phyloP scores from a whole-genome alignment of 1,140 invertebrate species.

The Teleopsis dalmanni region DNA sequence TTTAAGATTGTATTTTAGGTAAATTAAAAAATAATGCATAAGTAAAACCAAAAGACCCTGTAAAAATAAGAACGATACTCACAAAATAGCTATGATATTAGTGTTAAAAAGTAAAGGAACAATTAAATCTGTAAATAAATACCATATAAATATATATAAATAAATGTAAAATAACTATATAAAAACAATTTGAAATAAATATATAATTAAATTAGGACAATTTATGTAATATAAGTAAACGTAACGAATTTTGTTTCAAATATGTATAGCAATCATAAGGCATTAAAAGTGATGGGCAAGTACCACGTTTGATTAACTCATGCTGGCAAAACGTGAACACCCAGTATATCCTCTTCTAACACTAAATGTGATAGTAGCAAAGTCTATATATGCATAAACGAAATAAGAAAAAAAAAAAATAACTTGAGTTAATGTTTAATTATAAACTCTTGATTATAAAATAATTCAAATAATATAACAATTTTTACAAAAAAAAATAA shows the following conservation, averaged over 20 bases:
- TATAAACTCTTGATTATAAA: slow-evolving; percentile 3
- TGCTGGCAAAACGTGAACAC: slow-evolving; percentile 6
- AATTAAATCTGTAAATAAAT: slow-evolving; percentile 4
- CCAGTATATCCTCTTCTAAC: slow-evolving; percentile 16
- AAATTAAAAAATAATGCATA: slow-evolving; percentile 15
- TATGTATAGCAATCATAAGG: not conserved
- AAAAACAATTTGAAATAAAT: not conserved
- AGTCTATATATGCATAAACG: slow-evolving; percentile 13
- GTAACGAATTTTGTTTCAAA: not conserved
- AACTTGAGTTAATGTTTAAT: too few relatives aligned
- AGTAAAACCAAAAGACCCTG: slow-evolving; percentile 27
- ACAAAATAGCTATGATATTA: slow-evolving; percentile 45
- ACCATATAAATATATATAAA: slow-evolving; percentile 6
- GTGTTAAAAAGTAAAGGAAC: slow-evolving; percentile 16
- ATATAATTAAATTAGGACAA: not conserved
- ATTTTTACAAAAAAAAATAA: slow-evolving; percentile 4
- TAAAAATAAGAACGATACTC: slow-evolving; percentile 42
- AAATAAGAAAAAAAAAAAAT: slow-evolving; percentile 3
- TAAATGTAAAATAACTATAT: slow-evolving; percentile 5
- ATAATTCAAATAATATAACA: slow-evolving; percentile 11
- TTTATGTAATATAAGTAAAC: not conserved
- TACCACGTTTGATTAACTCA: not conserved
- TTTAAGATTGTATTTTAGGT: too few relatives aligned
- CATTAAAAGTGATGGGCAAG: not conserved
- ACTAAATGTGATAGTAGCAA: slow-evolving; percentile 18